These are phyloP conservation scores for Malurus alboscapulatus DNA, from an alignment of 2,113 vertebrate species.

Conservation along the genomic window DNA sequence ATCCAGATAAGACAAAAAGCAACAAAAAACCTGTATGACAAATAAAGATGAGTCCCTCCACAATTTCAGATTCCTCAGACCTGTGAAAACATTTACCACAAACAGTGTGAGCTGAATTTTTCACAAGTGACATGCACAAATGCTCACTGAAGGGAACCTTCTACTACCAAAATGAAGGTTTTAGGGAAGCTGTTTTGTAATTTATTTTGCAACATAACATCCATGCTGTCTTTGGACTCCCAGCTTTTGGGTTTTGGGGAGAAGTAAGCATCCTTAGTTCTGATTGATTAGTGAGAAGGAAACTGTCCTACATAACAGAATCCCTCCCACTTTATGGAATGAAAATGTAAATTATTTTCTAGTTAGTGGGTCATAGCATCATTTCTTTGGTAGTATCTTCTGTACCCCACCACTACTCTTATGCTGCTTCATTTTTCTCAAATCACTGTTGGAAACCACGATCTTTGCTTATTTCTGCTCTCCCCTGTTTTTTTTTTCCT, in stretches of 20 bases:
- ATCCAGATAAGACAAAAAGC: background rate
- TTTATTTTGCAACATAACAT: background rate
- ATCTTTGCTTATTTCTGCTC: constrained; percentile 5
- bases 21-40: background rate
- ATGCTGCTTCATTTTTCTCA: background rate
- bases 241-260: background rate
- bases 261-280: background rate
- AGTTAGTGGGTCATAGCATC: background rate
- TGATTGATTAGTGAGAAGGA: background rate
- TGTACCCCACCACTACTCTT: background rate
- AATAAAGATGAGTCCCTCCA: background rate
- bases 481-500: constrained; percentile 17
- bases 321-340: background rate
- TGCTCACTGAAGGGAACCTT: background rate
- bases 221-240: background rate
- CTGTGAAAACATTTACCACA: background rate
- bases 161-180: background rate
- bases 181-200: background rate
- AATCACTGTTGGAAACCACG: background rate
- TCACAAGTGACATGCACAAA: background rate
- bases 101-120: background rate
- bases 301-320: background rate
- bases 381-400: background rate
- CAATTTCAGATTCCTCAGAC: background rate
- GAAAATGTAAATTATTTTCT: background rate